Percentiles rank a stretch among this genome's conserved stretches.
phyloP scores from a whole-genome alignment of 2,113 vertebrate species.

The Gallinago jamesoni region DNA sequence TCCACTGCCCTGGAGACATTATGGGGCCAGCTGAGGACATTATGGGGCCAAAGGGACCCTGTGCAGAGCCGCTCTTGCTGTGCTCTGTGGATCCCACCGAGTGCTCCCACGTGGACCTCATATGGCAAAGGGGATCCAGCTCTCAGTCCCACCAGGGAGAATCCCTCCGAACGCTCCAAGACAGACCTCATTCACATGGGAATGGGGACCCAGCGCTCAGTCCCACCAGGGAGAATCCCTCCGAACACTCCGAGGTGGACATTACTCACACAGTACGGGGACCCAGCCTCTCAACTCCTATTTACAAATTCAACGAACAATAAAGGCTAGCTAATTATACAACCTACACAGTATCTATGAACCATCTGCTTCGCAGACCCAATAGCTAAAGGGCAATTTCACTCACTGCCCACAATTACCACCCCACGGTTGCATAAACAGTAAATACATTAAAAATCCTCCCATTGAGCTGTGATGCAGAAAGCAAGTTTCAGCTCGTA shows the following conservation, averaged over 20 bases:
- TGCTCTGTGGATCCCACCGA: no score
- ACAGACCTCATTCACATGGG: no score
- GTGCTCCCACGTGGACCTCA: no score
- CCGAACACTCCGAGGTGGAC: no score
- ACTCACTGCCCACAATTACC: conserved; percentile 1
- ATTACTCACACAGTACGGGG: fast-evolving
- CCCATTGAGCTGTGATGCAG: background rate
- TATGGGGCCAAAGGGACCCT: fast-evolving
- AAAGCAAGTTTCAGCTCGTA: background rate
- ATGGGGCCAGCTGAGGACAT: background rate
- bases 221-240: no score
- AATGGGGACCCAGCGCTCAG: no score
- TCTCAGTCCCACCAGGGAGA: no score
- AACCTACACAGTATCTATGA: background rate
- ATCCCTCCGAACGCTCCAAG: no score
- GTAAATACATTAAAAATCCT: background rate
- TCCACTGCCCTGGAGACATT: background rate
- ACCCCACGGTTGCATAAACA: background rate
- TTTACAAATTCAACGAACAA: fast-evolving
- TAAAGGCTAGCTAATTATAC: background rate
- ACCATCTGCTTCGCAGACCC: background rate
- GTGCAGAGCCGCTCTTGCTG: background rate
- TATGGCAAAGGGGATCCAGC: no score
- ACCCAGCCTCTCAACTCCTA: fast-evolving
- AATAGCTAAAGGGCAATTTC: background rate